Base-by-base conservation (phyloP, 53 echinoderm and acorn worm genomes). In the Arbacia lixula region DNA sequence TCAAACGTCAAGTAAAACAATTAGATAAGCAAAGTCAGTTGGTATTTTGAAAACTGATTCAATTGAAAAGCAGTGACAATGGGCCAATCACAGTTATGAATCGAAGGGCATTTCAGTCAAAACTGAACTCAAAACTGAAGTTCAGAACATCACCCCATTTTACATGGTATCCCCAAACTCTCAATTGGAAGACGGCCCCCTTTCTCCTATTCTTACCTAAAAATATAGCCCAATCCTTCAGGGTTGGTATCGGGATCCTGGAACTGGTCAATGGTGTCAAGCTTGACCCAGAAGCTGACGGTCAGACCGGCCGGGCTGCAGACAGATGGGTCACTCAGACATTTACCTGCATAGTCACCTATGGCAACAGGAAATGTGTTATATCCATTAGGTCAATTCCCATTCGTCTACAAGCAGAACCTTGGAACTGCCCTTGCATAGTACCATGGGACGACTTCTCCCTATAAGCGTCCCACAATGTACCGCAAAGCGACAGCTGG, bases 281-380 rank as follows among this genome's bases (percentile, higher is more conserved):
- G 62, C 60, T 86, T 85, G 3, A 95, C 17, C 90, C 90, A 95
- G 8, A 90, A 53, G 9, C 92, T 92, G 50, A 95, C 85, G 6
- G 95, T 92, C 54, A 95, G 68, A 36, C 91, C 95, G 54, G 80
- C 84, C 29, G 84, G 89, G 40, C 71, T 79, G 51, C 91, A 95
- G 46, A 79, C n/a, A 1, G 87, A 64, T 27, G 95, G 95, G 54
- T 95, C 95, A 88, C 95, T 95, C 33, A 95, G 42, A 61, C 95
- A 95, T 26, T 82, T 80, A 0, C 75, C 87, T 17, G 74, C 55
- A 83, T 84, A 95, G 29, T 84, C 69, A 81, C 95, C 95, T 95
- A 14, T 46, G n/a, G n/a, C n/a, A n/a, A n/a, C n/a, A n/a, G n/a
- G n/a, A n/a, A n/a, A n/a, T n/a, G n/a, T n/a, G n/a, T n/a, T n/a